Base-by-base conservation (phyloP, 1,140 invertebrate species). In the Teleopsis dalmanni region DNA sequence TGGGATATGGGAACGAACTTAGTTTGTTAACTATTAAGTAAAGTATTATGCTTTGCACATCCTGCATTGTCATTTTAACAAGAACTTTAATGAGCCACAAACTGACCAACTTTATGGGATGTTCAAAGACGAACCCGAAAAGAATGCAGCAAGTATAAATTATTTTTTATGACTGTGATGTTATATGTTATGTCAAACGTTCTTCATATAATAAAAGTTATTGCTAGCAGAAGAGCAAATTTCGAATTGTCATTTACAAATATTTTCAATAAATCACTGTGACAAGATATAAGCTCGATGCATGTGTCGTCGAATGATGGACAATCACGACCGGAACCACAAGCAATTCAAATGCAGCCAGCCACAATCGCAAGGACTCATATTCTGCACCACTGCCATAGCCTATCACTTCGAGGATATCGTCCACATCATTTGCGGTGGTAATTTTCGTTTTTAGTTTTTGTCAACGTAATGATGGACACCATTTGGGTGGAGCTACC, bases 201-300 rank as follows among this genome's bases (percentile, higher is more conserved):
- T 38, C 11, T 23, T 23, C 21, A 23, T 21, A 38, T 11, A 31
- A 31, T 10, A 23, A 38, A 19, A 38, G 22, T 38, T 19, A n/a
- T n/a, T n/a, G 10, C n/a, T 31, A n/a, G 21, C 37, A 38, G 37
- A 38, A 13, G n/a, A n/a, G n/a, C n/a, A n/a, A n/a, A n/a, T 27
- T 29, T 27, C 18, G 27, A 33, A 44, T 44, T 44, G 42, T 44
- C 42, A 44, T 44, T 44, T 44, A 31, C 42, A 44, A 44, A 44
- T 44, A 44, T 44, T 33, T 44, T 44, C 42, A 44, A 44, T 44
- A 44, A 44, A 44, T 44, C 42, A 44, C 42, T 44, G 18, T 31
- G 42, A 44, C 42, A 44, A 33, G 16, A 35, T 33, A 44, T 26
- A 44, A 11, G 33, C 13, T 35, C 2, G 34, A 19, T 35, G 34